Conservation (phyloP, 2,888 invertebrate species). For the Hymenopus coronatus region DNA sequence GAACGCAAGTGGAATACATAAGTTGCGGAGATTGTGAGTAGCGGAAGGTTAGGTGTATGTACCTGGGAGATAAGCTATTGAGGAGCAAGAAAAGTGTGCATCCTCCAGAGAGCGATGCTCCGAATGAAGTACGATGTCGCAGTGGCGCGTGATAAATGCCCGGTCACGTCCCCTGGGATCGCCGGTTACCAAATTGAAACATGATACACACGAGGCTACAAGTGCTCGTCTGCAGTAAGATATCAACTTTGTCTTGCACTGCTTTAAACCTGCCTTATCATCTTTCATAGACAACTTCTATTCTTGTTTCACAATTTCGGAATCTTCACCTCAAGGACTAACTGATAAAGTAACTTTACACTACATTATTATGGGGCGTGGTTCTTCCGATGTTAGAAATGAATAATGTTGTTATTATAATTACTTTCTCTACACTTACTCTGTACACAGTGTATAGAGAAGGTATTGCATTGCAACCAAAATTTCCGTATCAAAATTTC, state of each 20-base stretch:
- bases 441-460: no score
- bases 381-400: no score
- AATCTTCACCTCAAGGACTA: no score
- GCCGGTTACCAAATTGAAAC: background rate
- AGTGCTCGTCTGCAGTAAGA: background rate
- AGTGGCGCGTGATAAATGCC: background rate
- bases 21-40: no score
- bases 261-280: background rate
- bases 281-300: background rate
- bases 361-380: no score
- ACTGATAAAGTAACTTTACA: no score
- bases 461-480: no score
- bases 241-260: background rate
- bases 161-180: background rate
- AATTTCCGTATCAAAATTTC: no score
- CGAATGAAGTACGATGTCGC: background rate
- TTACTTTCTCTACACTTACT: no score
- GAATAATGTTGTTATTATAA: no score
- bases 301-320: no score
- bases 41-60: background rate
- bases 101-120: background rate
- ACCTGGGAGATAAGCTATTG: background rate
- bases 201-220: background rate
- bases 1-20: no score
- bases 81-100: background rate